phyloP scores from a whole-genome alignment of 2,797 vertebrate genomes.

The Enteromius trimaculatus region DNA sequence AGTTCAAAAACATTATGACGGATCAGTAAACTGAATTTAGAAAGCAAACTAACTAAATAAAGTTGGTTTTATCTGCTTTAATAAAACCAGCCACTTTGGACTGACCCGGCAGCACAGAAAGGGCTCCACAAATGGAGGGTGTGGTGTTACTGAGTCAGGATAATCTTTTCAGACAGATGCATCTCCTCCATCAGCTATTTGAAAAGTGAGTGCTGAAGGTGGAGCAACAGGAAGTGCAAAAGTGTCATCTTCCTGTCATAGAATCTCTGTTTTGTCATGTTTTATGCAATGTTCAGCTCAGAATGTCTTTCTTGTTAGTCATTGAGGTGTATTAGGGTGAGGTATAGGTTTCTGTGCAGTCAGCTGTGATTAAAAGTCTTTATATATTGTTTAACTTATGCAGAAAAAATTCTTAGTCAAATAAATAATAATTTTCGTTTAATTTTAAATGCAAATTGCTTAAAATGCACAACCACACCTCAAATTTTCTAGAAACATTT shows the following conservation, averaged over 20 bases:
- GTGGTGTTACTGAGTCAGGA: slow-evolving; percentile 62
- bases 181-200: slow-evolving; percentile 24
- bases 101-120: slow-evolving; percentile 15
- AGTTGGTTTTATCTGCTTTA: slow-evolving; percentile 24
- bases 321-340: neutral
- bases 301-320: slow-evolving; percentile 4
- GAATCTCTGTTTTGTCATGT: slow-evolving; percentile 19
- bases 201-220: slow-evolving; percentile 15
- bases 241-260: neutral
- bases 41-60: slow-evolving; percentile 14
- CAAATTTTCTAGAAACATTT: neutral
- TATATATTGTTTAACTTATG: neutral
- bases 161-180: slow-evolving; percentile 43
- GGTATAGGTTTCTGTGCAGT: neutral
- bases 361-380: slow-evolving; percentile 2
- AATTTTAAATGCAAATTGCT: neutral
- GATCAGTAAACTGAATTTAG: neutral
- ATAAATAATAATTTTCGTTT: neutral
- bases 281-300: slow-evolving; percentile 18
- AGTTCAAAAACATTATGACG: too few species aligned
- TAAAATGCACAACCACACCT: neutral
- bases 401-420: neutral
- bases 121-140: slow-evolving; percentile 15
- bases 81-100: slow-evolving; percentile 25
- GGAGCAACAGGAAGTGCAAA: slow-evolving; percentile 26